Percentiles rank a stretch among this genome's conserved stretches.
phyloP scores from a whole-genome alignment of 2,113 vertebrate species.

The Gadus chalcogrammus region DNA sequence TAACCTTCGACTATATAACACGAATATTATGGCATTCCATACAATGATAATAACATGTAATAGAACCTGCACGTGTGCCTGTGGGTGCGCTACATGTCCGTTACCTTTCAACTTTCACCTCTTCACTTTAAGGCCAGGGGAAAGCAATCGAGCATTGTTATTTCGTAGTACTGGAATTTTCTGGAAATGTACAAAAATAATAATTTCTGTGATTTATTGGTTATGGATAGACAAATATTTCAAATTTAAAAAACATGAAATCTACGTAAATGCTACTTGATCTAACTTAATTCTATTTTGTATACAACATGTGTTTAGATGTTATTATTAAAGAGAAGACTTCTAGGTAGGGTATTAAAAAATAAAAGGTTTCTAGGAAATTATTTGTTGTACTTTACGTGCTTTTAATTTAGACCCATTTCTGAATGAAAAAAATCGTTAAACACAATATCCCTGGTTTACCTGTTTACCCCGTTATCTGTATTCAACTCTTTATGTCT shows the following conservation, averaged over 20 bases:
- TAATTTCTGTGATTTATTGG: too few species aligned
- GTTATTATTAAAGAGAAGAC: too few species aligned
- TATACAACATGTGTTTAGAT: too few species aligned
- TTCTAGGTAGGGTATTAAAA: too few species aligned
- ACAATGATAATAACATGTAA: slow-evolving; percentile 14
- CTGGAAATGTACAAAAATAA: too few species aligned
- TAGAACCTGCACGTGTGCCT: slow-evolving; percentile 55
- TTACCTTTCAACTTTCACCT: slow-evolving; percentile 53
- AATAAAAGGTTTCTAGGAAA: too few species aligned
- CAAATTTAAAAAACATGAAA: not conserved
- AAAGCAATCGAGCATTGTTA: slow-evolving; percentile 34
- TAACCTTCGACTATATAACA: too few species aligned
- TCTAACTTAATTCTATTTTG: not conserved
- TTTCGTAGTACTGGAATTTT: too few species aligned
- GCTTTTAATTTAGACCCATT: not conserved
- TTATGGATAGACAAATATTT: not conserved
- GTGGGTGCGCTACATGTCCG: slow-evolving; percentile 25
- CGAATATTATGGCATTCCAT: too few species aligned
- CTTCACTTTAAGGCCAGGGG: slow-evolving; percentile 51
- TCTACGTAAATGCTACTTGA: not conserved
- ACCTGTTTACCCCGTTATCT: not conserved
- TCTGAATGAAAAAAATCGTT: not conserved
- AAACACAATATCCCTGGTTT: not conserved
- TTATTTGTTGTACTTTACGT: too few species aligned
- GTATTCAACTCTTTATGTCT: slow-evolving; percentile 50